Evolutionary conservation across 2,113 vertebrate species (phyloP), one percentile per base, ranked within the genome.

Genomic region (Grallaria varia): DNA sequence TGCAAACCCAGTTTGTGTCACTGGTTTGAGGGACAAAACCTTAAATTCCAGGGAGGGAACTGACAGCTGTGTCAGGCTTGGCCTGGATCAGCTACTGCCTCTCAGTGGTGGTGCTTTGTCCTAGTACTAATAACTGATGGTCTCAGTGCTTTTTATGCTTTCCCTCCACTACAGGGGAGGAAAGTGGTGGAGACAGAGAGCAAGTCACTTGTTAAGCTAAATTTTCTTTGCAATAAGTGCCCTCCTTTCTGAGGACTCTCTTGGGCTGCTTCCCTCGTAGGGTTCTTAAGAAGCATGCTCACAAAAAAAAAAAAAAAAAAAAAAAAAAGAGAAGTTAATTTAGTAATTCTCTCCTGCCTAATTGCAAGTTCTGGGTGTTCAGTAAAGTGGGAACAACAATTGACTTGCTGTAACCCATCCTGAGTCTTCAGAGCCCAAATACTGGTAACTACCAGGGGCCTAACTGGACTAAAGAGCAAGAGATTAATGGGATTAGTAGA

Each of bases 51-150:
- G n/a, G 23, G n/a, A 58, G 39, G n/a, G 40, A 62, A 40, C 14
- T 37, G n/a, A 39, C n/a, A 77, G 33, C 31, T 47, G 31, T 37
- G 20, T 4, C 14, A 58, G 37, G 4, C 30, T 56, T 37, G 30
- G 22, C 6, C 90, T 67, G 72, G 52, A 24, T 83, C 49, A 68
- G 44, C 14, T 62, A 3, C 1, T 62, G 50, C 71, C 60, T 60
- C 39, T 31, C 40, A 30, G 25, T 14, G 8, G 3, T 19, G 52
- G 3, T 67, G 63, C 23, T 84, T 67, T 23, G 33, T 19, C 35
- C 35, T 42, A 30, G 35, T 28, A 18, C 6, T 53, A 35, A 1
- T 2, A 12, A 14, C 8, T 66, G 17, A 4, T 1, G 2, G 31
- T 25, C 22, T 63, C 63, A 18, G 3, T 55, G 55, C 4, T 76